Evolutionary conservation across 1,140 invertebrate species (phyloP).

Genomic region (Eulimnadia texana): DNA sequence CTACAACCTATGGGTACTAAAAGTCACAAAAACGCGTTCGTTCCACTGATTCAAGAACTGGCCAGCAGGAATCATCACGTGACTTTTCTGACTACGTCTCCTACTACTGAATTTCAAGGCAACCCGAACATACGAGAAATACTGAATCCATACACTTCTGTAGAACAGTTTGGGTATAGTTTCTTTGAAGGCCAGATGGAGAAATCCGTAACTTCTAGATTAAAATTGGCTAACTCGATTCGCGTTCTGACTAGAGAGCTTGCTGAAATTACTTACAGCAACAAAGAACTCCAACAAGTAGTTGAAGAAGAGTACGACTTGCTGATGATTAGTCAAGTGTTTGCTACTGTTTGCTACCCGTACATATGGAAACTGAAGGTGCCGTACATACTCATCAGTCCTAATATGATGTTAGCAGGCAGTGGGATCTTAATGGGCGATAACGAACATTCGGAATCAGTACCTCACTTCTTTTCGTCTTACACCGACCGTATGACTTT

Average conservation of each 20-base stretch:
- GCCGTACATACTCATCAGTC: constrained; percentile 36
- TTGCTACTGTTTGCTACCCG: constrained; percentile 23
- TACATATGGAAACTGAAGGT: constrained; percentile 35
- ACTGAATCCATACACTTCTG: too few species aligned
- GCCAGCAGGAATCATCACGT: constrained; percentile 34
- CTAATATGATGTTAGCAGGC: constrained; percentile 3
- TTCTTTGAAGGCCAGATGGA: neutral
- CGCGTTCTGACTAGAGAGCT: neutral
- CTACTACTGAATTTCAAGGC: neutral
- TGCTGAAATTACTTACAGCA: neutral
- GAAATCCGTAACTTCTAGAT: neutral
- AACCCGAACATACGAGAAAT: too few species aligned
- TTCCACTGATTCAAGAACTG: constrained; percentile 30
- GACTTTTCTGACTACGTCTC: constrained; percentile 15
- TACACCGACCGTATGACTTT: constrained; percentile 11
- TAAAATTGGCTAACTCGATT: neutral
- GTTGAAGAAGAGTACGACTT: constrained; percentile 22
- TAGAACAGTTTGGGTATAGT: neutral
- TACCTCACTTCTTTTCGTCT: constrained; percentile 1
- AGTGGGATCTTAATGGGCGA: constrained; percentile 35
- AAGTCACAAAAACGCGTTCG: constrained; percentile 17
- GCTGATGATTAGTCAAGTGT: constrained; percentile 24
- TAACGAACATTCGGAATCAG: constrained; percentile 26
- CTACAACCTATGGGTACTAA: constrained; percentile 8
- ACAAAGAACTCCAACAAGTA: neutral